These are phyloP conservation scores for Campopleginae sp. DNA, from an alignment of 2,888 invertebrate genomes.

Conservation along the genomic window DNA sequence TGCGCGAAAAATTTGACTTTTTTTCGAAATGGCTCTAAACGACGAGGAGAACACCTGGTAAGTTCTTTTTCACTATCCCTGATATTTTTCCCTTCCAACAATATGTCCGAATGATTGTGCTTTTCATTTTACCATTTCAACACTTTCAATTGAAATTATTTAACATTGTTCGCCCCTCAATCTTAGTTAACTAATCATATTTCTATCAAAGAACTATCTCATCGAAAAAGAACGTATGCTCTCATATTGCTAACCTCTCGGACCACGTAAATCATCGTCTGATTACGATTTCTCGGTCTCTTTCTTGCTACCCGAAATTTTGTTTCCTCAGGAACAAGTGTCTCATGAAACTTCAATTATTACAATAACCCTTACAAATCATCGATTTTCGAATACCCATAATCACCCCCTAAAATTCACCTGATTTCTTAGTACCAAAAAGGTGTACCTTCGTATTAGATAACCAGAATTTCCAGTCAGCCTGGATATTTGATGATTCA, in stretches of 20 bases:
- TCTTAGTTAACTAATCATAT: neutral
- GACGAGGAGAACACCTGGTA: slow-evolving; percentile 88
- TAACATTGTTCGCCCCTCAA: neutral
- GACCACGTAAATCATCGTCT: neutral
- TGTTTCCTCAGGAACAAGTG: slow-evolving; percentile 68
- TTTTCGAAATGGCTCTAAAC: slow-evolving; percentile 86
- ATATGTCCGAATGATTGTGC: neutral
- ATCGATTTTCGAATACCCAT: neutral
- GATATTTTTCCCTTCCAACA: slow-evolving; percentile 11
- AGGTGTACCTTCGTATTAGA: neutral
- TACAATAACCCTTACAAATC: neutral
- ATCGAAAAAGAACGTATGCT: neutral
- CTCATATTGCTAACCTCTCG: slow-evolving; percentile 34
- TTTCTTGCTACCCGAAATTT: neutral
- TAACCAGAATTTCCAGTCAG: slow-evolving; percentile 1
- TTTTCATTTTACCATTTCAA: neutral
- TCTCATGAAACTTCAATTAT: slow-evolving; percentile 10
- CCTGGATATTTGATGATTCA: neutral
- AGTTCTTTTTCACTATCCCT: slow-evolving; percentile 73
- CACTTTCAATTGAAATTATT: neutral
- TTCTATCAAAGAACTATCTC: no score
- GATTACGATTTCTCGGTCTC: slow-evolving; percentile 9
- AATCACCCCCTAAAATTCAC: neutral
- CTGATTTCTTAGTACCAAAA: neutral
- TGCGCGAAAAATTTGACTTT: slow-evolving; percentile 57